Conservation (phyloP, 2,113 vertebrate species). For the Mesembrinibis cayennensis region DNA sequence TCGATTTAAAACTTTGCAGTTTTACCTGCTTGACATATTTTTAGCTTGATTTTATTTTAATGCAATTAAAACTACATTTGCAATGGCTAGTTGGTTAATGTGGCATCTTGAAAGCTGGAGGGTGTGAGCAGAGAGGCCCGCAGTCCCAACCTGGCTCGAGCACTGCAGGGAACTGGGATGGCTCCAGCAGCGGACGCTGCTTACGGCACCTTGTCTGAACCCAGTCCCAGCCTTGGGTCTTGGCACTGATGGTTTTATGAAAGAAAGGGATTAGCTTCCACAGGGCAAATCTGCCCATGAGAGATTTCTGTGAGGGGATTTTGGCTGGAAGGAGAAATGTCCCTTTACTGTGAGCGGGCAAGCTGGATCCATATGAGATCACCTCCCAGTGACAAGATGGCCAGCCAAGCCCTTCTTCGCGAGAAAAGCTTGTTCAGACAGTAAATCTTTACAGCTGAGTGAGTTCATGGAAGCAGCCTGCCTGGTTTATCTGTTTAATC, state of each 20-base stretch:
- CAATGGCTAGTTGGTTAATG: not conserved
- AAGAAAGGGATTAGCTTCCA: not conserved
- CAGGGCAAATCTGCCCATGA: not conserved
- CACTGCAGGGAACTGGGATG: not conserved
- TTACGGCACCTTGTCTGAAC: not conserved
- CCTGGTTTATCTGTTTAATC: not conserved
- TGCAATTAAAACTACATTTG: not conserved
- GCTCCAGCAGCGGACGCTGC: accelerated
- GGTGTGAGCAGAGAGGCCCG: not conserved
- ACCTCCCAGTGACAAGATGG: not conserved
- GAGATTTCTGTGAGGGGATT: not conserved
- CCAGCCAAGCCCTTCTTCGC: not conserved
- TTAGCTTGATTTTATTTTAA: not conserved
- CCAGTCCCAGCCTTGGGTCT: not conserved
- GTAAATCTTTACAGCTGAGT: not conserved
- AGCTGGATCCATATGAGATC: not conserved
- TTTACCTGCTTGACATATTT: not conserved
- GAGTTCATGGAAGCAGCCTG: not conserved
- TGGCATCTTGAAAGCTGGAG: not conserved
- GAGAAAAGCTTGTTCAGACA: not conserved
- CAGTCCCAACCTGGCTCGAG: accelerated
- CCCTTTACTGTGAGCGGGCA: accelerated
- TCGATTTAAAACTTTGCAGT: not conserved
- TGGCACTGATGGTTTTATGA: not conserved
- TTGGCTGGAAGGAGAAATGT: not conserved